phyloP scores from a whole-genome alignment of 2,113 vertebrate genomes.

The Synodontis membranacea region DNA sequence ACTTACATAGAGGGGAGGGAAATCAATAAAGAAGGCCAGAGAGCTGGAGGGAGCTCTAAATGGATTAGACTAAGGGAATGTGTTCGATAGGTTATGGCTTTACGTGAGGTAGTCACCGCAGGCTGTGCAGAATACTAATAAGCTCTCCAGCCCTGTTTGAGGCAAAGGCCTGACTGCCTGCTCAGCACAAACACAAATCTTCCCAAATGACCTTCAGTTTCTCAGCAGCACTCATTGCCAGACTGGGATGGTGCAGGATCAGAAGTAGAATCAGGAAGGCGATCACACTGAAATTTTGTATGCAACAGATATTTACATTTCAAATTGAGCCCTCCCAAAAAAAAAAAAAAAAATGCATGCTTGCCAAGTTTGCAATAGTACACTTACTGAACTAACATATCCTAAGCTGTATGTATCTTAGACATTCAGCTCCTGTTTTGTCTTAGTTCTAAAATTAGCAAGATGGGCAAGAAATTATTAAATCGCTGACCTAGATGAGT shows the following conservation, averaged over 20 bases:
- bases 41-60: conserved; percentile 76
- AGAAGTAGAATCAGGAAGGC: background rate
- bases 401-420: background rate
- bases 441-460: conserved; percentile 13
- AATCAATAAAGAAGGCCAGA: conserved; percentile 77
- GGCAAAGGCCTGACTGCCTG: conserved; percentile 41
- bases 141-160: conserved; percentile 38
- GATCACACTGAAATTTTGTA: background rate
- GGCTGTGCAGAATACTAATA: conserved; percentile 59
- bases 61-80: conserved; percentile 79
- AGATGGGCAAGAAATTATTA: background rate
- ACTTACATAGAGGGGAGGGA: conserved; percentile 71
- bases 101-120: conserved; percentile 70
- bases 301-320: background rate
- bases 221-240: conserved; percentile 5
- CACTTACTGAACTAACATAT: background rate
- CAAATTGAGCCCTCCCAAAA: too few relatives aligned
- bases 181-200: conserved; percentile 50
- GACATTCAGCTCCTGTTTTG: background rate
- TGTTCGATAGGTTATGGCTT: conserved; percentile 81
- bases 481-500: conserved; percentile 9
- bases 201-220: conserved; percentile 36
- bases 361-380: background rate
- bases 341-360: background rate
- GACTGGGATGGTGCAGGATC: conserved; percentile 20